Base-by-base conservation (phyloP, 2,113 vertebrate genomes). In the Thamnophis sirtalis region DNA sequence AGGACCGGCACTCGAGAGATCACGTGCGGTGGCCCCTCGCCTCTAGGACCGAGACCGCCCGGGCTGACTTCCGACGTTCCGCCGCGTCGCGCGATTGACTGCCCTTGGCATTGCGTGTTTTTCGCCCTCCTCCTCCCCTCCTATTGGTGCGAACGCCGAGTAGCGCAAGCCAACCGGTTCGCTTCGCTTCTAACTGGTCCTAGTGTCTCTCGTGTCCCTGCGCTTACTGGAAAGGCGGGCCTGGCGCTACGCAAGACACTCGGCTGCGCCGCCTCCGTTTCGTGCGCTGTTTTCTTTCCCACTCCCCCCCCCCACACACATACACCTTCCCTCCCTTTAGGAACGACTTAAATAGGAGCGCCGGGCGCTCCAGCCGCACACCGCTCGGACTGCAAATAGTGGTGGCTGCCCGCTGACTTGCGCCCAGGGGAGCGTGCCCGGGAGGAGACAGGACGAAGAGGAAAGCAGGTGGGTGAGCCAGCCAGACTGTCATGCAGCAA, bases 331-430 rank as follows among this genome's bases (percentile, higher is more conserved):
- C 22, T 22, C 15, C 9, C 48, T 86, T 73, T 63, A 24, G 49
- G 49, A 49, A 80, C 49, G 24, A 50, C 91, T 92, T 92, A 92
- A 92, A 92, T 92, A 92, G 88, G 88, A 50, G n/a, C 68, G 48
- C 38, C 55, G 56, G 68, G 9, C 49, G 48, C 49, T 63, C 11
- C n/a, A 2, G 56, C 49, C 51, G 55, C 92, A 89, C 49, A 92
- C 55, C 4, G n/a, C 17, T 43, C 8, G 4, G 90, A 49, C 49
- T 13, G 53, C 24, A 15, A 3, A 6, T 43, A n/a, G 15, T 43
- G 33, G 38, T 49, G 90, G 15, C 1, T 28, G 84, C 9, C 51
- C 6, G 86, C 51, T 55, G 24, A 15, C 49, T 50, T 13, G 10
- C 26, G 48, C 43, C 24, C 21, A 51, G 49, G 1, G 85, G 19